Percentiles rank a stretch among this genome's conserved stretches.
These are phyloP conservation scores for Caenorhabditis sulstoni DNA, from an alignment of 2,888 invertebrate genomes.

Conservation along the genomic window DNA sequence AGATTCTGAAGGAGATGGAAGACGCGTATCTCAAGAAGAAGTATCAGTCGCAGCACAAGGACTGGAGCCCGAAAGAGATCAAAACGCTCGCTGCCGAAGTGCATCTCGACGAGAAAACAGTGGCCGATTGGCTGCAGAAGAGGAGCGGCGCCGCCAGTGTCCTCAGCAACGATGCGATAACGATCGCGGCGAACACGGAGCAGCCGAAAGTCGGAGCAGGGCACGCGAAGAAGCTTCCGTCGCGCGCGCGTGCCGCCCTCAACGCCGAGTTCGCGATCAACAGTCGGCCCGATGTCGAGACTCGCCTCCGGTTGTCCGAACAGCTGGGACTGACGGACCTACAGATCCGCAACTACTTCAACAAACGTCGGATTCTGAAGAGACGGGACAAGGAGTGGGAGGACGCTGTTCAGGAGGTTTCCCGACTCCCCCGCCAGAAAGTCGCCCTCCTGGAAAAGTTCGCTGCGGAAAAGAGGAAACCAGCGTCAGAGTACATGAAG, in stretches of 20 bases:
- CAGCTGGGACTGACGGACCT: neutral
- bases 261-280: neutral
- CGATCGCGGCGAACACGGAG: neutral
- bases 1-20: neutral
- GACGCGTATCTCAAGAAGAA: constrained; percentile 15
- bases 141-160: neutral
- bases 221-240: neutral
- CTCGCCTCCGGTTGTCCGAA: neutral
- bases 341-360: neutral
- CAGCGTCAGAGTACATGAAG: neutral
- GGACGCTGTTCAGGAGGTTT: neutral
- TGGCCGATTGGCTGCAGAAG: neutral
- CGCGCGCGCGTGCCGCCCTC: neutral
- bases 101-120: neutral
- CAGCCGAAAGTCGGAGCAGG: neutral
- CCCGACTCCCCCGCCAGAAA: neutral
- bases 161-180: neutral
- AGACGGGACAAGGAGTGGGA: neutral
- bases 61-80: constrained; percentile 2
- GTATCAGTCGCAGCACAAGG: neutral
- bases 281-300: neutral
- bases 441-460: neutral
- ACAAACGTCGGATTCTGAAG: neutral
- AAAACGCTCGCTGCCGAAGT: neutral
- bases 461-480: neutral